These are phyloP conservation scores for Acronicta psi DNA, from an alignment of 2,888 invertebrate genomes.

Conservation along the genomic window DNA sequence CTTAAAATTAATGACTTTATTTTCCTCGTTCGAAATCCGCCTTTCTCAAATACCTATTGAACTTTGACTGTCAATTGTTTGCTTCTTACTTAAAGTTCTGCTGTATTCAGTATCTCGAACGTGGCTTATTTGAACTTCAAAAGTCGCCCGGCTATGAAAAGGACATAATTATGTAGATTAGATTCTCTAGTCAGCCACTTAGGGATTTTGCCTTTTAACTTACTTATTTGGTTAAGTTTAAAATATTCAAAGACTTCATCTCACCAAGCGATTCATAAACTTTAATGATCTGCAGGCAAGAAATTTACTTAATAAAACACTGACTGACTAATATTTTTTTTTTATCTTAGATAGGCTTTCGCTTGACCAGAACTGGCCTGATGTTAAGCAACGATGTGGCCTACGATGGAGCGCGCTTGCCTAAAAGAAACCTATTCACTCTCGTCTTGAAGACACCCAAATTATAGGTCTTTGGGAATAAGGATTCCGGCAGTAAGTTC, in stretches of 20 bases:
- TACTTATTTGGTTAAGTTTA: conserved; percentile 4
- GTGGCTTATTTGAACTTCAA: conserved; percentile 29
- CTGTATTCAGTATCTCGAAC: conserved; percentile 12
- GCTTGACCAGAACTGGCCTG: no score
- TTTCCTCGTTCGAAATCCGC: conserved; percentile 10
- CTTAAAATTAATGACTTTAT: conserved; percentile 5
- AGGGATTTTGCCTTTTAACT: conserved; percentile 15
- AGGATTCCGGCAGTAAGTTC: no score
- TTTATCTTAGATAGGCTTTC: no score
- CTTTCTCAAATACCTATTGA: conserved; percentile 6
- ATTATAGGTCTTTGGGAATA: no score
- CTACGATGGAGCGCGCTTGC: no score
- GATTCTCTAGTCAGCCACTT: conserved; percentile 29
- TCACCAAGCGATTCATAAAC: background rate
- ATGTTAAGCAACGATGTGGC: no score
- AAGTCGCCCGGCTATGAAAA: conserved; percentile 29
- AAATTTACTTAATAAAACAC: no score
- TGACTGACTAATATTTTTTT: no score
- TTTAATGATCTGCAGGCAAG: conserved; percentile 5
- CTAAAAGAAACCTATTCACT: no score
- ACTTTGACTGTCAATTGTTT: conserved; percentile 17
- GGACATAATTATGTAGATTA: conserved; percentile 34
- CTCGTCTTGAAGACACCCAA: no score
- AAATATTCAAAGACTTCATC: conserved; percentile 8
- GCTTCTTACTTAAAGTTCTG: conserved; percentile 24